Evolutionary conservation across 2,888 invertebrate species (phyloP), one percentile per base, ranked within the genome.

Genomic region (Sinodicranocentrus sp.): DNA sequence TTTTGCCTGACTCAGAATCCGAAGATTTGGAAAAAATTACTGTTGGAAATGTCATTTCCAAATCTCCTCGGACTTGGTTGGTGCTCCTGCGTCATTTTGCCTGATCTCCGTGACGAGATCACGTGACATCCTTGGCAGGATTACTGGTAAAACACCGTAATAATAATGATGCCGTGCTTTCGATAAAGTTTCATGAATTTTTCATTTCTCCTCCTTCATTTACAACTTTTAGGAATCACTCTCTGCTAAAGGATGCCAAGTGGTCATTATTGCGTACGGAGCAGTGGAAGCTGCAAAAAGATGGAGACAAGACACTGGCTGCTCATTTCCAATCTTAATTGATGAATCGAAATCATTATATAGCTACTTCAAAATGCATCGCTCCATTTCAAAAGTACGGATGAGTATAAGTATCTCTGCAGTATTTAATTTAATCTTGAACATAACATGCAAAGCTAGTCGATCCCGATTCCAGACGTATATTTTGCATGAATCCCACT

Each of bases 101-200:
- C 52, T 89, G 89, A 89, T 84, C 88, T 17, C 89, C 89, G 21
- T 89, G 89, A 89, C 89, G 89, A 6, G 87, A 85, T 54, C 89
- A 89, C 84, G 86, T 89, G 84, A 84, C 86, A 54, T 76, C 85
- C 57, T 61, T 89, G 8, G 84, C 80, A 54, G 84, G 86, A 28
- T 72, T 26, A 19, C 28, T 17, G 25, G 75, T 82, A 70, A 59
- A 17, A n/a, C n/a, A n/a, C n/a, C n/a, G n/a, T n/a, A n/a, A n/a
- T 5, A 8, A 39, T 39, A 39, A 39, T 39, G 39, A 39, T 13
- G 13, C 5, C 39, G 13, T 23, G 26, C 19, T 28, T 59, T 1
- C 3, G 17, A 13, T n/a, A 59, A 10, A 21, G 6, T 63, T 65
- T 17, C 23, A 65, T 33, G 19, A 26, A n/a, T 43, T 43, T 39